Conservation (phyloP, 2,888 invertebrate species). For the Tetrapedia diversipes region DNA sequence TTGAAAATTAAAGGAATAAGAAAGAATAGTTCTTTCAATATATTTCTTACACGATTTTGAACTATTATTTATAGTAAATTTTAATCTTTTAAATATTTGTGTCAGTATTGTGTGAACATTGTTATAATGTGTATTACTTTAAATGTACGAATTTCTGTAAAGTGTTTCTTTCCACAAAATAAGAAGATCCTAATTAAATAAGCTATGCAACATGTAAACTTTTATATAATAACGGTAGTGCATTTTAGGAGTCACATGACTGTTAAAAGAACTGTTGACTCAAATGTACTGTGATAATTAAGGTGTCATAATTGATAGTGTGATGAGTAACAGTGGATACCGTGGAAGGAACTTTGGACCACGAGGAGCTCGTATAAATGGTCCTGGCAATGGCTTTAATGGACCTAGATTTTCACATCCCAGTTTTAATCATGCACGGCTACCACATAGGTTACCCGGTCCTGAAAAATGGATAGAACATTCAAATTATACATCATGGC, state of each 20-base stretch:
- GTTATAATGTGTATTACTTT: constrained; percentile 17
- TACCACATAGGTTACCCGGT: constrained; percentile 44
- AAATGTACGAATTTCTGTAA: background rate
- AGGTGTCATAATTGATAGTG: constrained; percentile 51
- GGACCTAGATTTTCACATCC: constrained; percentile 56
- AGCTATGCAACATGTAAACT: constrained; percentile 41
- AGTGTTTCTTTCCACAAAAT: background rate
- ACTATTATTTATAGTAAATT: constrained; percentile 11
- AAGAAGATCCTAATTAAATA: constrained; percentile 2
- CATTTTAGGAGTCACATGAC: constrained; percentile 20
- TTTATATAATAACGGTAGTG: constrained; percentile 16
- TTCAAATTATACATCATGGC: constrained; percentile 53
- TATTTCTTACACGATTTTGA: background rate
- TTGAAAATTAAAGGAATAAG: background rate
- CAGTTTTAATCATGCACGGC: constrained; percentile 55
- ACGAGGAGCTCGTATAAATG: constrained; percentile 66
- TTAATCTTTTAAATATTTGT: background rate
- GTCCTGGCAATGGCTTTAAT: constrained; percentile 52
- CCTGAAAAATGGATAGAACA: constrained; percentile 56
- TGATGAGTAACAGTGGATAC: constrained; percentile 75
- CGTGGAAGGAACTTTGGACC: constrained; percentile 76
- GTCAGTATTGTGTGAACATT: background rate
- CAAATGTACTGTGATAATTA: constrained; percentile 39
- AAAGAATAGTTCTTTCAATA: constrained; percentile 1
- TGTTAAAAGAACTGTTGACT: constrained; percentile 28